phyloP scores from a whole-genome alignment of 2,113 vertebrate genomes.

The Xenotilapia longispinis region DNA sequence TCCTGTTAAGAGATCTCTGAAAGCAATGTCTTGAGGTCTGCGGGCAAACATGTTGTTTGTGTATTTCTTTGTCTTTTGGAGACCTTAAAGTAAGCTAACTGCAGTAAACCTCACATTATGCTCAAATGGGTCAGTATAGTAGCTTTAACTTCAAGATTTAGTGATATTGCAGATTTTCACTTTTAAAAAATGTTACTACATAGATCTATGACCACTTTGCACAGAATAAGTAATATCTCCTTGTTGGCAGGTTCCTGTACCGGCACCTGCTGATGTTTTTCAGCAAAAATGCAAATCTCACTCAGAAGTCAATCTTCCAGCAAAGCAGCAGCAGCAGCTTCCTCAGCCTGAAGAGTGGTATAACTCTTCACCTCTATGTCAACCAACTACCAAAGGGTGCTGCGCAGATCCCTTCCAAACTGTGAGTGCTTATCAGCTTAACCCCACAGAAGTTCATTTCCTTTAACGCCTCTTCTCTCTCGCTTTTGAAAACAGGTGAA shows the following conservation, averaged over 20 bases:
- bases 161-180: neutral
- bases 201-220: neutral
- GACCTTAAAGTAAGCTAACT: neutral
- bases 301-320: conserved; percentile 83
- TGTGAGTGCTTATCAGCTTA: conserved; percentile 71
- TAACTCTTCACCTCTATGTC: conserved; percentile 83
- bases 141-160: neutral
- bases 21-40: neutral
- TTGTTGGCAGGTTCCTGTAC: conserved; percentile 75
- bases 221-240: neutral
- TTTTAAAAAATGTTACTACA: neutral
- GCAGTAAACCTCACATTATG: neutral
- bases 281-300: conserved; percentile 74
- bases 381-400: conserved; percentile 91
- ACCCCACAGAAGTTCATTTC: neutral
- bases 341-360: conserved; percentile 80
- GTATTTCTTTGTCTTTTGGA: neutral
- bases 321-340: conserved; percentile 67
- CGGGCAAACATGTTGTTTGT: neutral
- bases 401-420: conserved; percentile 74
- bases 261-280: conserved; percentile 88
- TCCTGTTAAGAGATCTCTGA: neutral
- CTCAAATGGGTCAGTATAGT: neutral
- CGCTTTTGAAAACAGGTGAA: neutral
- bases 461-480: neutral